Percentiles rank a stretch among this genome's conserved stretches.
Evolutionary conservation across 2,797 vertebrate species (phyloP).

Genomic region (Eulemur coronatus): DNA sequence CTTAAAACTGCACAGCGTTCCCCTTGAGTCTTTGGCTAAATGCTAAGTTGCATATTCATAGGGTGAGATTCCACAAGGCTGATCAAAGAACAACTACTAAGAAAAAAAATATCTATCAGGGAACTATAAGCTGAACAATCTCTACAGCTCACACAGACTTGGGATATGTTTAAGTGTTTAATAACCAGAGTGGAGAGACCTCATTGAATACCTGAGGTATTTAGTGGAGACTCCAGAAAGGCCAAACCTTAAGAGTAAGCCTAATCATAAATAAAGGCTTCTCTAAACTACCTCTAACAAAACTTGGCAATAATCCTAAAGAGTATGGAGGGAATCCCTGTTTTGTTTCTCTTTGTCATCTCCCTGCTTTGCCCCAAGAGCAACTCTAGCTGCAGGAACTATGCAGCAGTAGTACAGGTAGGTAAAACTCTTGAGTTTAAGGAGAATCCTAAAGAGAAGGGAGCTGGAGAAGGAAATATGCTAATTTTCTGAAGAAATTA

Average conservation of each 20-base stretch:
- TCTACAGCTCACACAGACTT: neutral
- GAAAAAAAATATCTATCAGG: neutral
- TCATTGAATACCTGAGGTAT: neutral
- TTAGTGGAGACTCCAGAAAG: neutral
- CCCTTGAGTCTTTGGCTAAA: neutral
- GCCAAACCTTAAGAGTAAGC: neutral
- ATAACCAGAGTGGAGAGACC: neutral
- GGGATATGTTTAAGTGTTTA: neutral
- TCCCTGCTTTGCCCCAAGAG: neutral
- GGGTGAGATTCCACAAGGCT: neutral
- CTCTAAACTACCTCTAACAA: neutral
- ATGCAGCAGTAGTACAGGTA: neutral
- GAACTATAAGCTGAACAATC: neutral
- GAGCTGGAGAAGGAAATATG: neutral
- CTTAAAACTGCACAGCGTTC: neutral
- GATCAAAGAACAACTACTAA: neutral
- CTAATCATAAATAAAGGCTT: neutral
- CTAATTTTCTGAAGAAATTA: neutral
- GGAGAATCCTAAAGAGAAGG: neutral
- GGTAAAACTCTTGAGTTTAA: neutral
- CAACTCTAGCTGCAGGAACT: neutral
- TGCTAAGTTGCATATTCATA: neutral
- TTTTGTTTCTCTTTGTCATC: neutral
- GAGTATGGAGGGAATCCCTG: neutral
- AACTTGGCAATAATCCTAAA: neutral